Evolutionary conservation across 2,888 invertebrate species (phyloP), one percentile per base, ranked within the genome.

Genomic region (Blera fallax): DNA sequence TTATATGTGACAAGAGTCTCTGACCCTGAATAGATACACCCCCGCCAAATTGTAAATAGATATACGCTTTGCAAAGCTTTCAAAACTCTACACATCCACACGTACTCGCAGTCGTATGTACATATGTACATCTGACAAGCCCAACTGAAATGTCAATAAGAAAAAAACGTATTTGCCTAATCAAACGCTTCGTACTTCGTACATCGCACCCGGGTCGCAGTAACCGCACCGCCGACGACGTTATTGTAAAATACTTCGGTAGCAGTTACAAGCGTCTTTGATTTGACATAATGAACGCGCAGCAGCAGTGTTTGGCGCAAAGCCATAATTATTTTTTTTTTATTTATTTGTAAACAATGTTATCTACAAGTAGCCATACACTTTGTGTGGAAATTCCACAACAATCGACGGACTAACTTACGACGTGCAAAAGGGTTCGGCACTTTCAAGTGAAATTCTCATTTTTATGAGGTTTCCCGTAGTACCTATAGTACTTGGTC

Each of bases 81-180:
- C 37, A 14, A 60, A 72, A 60, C 24, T 18, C 40, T n/a, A 29
- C 18, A 43, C 74, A 18, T 27, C 48, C 24, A 43, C 34, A 65
- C 43, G 52, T 60, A 32, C 37, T 40, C 14, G 10, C 4, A 14
- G 1, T 5, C 4, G 43, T 16, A n/a, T n/a, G n/a, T n/a, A n/a
- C n/a, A n/a, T n/a, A n/a, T n/a, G 32, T 52, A 7, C n/a, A 32
- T 78, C 50, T 83, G 82, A 79, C 83, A 79, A 79, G 69, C 74
- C 79, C 84, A 79, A 76, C 84, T 84, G 80, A 80, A 84, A 76
- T 74, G 84, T 84, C 84, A 84, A 84, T 80, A 84, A 74, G 29
- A 60, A 60, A 58, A 74, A 81, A 52, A 69, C 32, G 56, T 74
- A 80, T 84, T 84, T 84, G 80, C 70, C 80, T 84, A 80, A 84